Evolutionary conservation across 2,888 invertebrate species (phyloP), one percentile per base, ranked within the genome.

Genomic region (Callyntrura sp.): DNA sequence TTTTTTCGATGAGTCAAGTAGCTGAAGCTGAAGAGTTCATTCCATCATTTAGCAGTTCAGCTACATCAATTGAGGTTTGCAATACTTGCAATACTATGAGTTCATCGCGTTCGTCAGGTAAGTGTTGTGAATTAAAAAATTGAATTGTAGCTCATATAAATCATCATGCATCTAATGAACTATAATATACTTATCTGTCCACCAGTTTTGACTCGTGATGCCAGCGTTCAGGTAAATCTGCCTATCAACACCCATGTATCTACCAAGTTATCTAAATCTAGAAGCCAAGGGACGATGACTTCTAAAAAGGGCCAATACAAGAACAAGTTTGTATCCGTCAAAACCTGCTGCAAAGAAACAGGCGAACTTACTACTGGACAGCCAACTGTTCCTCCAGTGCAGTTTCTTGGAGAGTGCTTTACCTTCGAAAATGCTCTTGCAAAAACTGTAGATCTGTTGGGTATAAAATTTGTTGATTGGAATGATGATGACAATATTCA

Each of bases 371-470:
- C 11, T 0, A 60, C 23, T n/a, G 6, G n/a, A 11, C n/a, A 4
- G 1, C 28, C 43, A 43, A 79, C 1, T 51, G 11, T 11, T 20
- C 25, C 25, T 4, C 76, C 76, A 60, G 51, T 85, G 0, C 35
- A 85, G 35, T 85, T 85, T 28, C 28, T 60, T 48, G 85, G 85
- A 0, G 35, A 78, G 12, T 11, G 48, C 17, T 85, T 85, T 12
- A 78, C 62, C 5, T 85, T 85, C 20, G 45, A 62, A 28, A 85
- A 48, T 8, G 78, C 85, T n/a, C n/a, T 85, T 11, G 78, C 85
- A 0, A 65, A 78, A 11, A 23, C 62, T 2, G 62, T 65, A 1
- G n/a, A 78, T 12, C 28, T 51, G 14, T 14, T 65, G 9, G 85
- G 85, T 12, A 78, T 85, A 3, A 65, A 23, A 12, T 85, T 85